Evolutionary conservation across 2,113 vertebrate genomes (phyloP), one percentile per base, ranked within the genome.

Genomic region (Pomatorhinus ruficollis): DNA sequence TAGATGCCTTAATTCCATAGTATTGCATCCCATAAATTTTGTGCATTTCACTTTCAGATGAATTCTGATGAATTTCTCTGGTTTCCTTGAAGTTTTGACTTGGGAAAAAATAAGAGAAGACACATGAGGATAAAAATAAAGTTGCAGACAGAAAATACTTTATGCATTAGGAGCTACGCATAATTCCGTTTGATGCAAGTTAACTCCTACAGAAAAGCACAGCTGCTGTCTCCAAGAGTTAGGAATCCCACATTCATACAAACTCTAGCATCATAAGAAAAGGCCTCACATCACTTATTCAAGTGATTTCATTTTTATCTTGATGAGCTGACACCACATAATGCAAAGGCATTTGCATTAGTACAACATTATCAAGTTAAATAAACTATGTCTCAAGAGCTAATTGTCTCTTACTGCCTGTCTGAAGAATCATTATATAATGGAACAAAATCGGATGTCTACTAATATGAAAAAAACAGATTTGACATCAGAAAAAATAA

Each of bases 401-500:
- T 74, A 83, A 64, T 71, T 83, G 22, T 50, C 40, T 56, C 70
- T 83, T 86, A 68, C 8, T 24, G 70, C 9, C 66, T 68, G 61
- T 68, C 54, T 87, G 57, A 89, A 89, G 56, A 95, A 75, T 47
- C 64, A 87, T 94, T 97, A 95, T 80, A 89, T 84, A 97, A 93
- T 50, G 54, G 95, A 95, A 89, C 61, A 95, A 96, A 96, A 87
- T 8, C 80, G 49, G 54, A 87, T 82, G 87, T 54, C 84, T 93
- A 64, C 93, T 94, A 78, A 60, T 88, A 93, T 16, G n/a, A 61
- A 35, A 40, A 68, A 87, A 64, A 1, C 22, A 42, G 84, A 50
- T 66, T 64, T 60, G 64, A 91, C 61, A 86, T 79, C 83, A 96
- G 88, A 95, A 97, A 94, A 97, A 86, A 70, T 37, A 83, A 64